Evolutionary conservation across 2,888 invertebrate species (phyloP).

Genomic region (Teleogryllus oceanicus): DNA sequence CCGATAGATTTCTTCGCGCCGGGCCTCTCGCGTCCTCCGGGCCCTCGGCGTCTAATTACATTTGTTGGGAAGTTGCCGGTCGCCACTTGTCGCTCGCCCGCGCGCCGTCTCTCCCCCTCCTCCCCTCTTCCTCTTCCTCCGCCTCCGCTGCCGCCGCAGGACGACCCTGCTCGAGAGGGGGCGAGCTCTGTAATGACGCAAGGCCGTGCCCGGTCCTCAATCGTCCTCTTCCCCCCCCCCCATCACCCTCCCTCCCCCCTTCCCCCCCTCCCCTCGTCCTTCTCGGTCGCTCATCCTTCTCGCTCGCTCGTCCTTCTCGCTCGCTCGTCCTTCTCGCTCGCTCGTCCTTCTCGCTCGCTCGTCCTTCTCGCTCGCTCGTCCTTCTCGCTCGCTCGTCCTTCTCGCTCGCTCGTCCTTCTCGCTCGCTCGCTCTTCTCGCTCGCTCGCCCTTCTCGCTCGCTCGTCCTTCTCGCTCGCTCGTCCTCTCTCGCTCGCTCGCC

Average conservation of each 20-base stretch:
- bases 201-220: background rate
- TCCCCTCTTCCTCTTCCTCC: background rate
- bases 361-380: too few relatives aligned
- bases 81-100: conserved; percentile 9
- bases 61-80: conserved; percentile 18
- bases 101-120: background rate
- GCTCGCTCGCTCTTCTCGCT: too few relatives aligned
- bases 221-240: background rate
- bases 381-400: too few relatives aligned
- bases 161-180: background rate
- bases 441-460: too few relatives aligned
- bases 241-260: background rate
- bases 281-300: too few relatives aligned
- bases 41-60: conserved; percentile 4
- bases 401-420: too few relatives aligned
- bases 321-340: too few relatives aligned
- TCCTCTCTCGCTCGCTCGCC: background rate
- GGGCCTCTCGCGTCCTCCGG: background rate
- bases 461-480: too few relatives aligned
- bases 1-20: background rate
- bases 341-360: too few relatives aligned
- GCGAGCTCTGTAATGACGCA: background rate
- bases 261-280: background rate
- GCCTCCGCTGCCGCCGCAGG: background rate
- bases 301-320: too few relatives aligned